phyloP scores from a whole-genome alignment of 2,797 vertebrate species.

The Neomorphus geoffroyi region DNA sequence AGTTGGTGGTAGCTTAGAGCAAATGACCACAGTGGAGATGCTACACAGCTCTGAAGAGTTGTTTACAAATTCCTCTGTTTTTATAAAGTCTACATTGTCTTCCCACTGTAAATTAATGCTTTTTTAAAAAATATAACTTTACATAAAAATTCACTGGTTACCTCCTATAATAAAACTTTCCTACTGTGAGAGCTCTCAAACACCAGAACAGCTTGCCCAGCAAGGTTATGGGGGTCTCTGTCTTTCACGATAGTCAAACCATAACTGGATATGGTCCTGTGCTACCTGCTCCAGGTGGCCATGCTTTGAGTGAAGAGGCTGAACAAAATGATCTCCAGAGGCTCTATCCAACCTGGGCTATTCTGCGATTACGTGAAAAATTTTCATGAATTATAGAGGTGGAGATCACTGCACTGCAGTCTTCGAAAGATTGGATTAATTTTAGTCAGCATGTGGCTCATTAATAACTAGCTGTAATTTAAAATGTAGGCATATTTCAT shows the following conservation, averaged over 20 bases:
- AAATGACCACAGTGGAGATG: neutral
- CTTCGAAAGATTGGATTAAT: constrained; percentile 8
- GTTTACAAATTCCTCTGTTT: neutral
- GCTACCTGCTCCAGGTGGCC: neutral
- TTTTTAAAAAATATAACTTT: neutral
- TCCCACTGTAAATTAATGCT: neutral
- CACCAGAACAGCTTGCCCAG: neutral
- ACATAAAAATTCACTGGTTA: neutral
- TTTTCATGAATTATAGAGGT: neutral
- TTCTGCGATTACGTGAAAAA: neutral
- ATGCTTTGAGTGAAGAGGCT: neutral
- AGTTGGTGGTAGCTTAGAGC: neutral
- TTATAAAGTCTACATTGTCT: neutral
- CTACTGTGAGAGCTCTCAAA: neutral
- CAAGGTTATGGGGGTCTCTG: rapidly evolving
- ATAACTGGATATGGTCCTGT: neutral
- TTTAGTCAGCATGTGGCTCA: constrained; percentile 1
- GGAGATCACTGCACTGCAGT: neutral
- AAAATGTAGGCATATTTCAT: constrained; percentile 14
- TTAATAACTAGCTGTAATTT: constrained; percentile 54
- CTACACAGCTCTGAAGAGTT: neutral
- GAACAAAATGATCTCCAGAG: neutral
- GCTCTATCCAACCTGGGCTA: neutral
- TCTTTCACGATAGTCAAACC: neutral
- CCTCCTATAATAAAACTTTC: neutral